A percentile compares a stretch with the other conserved stretches of the same genome.
Conservation (phyloP, 1,140 invertebrate species). For the Dolichoris vasculosae region DNA sequence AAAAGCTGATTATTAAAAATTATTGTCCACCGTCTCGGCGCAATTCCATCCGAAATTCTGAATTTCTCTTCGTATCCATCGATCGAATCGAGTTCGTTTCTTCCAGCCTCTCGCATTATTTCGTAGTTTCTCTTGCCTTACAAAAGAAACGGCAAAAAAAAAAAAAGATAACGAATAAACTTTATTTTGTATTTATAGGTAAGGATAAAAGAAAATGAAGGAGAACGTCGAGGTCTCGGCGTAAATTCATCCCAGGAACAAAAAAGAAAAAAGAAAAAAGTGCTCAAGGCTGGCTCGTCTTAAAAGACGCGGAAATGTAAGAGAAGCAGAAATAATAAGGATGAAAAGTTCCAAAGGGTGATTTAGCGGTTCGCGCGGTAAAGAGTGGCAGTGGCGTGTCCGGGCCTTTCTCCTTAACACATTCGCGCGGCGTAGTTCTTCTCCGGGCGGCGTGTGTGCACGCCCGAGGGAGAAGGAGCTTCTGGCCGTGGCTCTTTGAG, state of each 20-base stretch:
- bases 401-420: background rate
- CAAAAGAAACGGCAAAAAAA: too few relatives aligned
- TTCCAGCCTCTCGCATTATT: too few relatives aligned
- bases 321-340: constrained; percentile 7
- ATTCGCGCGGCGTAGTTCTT: background rate
- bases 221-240: too few relatives aligned
- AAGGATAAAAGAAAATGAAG: background rate
- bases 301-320: constrained; percentile 31
- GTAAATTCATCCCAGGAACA: background rate
- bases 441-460: background rate
- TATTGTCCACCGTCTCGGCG: too few relatives aligned
- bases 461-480: background rate
- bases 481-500: constrained; percentile 35
- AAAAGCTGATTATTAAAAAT: too few relatives aligned
- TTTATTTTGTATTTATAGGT: background rate
- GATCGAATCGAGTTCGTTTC: too few relatives aligned
- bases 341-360: background rate
- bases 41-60: too few relatives aligned
- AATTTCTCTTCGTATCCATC: too few relatives aligned
- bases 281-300: background rate
- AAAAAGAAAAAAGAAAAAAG: too few relatives aligned
- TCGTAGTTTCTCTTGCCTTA: background rate
- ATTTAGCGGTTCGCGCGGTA: background rate
- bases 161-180: background rate
- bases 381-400: background rate